A percentile compares a stretch with the other conserved stretches of the same genome.
phyloP scores from a whole-genome alignment of 1,140 invertebrate species.

The Solenopsis invicta region DNA sequence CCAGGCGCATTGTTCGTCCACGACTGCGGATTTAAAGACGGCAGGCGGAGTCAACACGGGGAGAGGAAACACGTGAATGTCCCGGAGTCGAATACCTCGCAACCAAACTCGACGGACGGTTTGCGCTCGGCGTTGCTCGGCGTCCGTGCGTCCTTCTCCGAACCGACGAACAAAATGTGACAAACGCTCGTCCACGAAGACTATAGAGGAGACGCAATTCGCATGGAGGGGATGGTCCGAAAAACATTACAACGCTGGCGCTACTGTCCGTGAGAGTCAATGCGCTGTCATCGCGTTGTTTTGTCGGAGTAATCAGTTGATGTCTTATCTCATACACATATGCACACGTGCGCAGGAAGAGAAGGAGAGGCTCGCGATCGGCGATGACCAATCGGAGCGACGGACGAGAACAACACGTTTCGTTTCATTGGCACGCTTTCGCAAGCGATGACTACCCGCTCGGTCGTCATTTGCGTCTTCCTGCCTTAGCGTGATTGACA shows the following conservation, averaged over 20 bases:
- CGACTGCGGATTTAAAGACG: neutral
- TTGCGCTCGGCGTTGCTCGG: neutral
- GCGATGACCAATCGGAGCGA: slow-evolving; percentile 17
- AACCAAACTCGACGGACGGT: neutral
- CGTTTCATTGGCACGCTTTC: neutral
- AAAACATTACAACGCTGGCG: no score
- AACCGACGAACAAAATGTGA: neutral
- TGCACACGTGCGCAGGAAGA: neutral
- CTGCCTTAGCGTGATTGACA: neutral
- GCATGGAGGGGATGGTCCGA: no score
- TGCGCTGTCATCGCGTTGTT: neutral
- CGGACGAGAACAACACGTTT: neutral
- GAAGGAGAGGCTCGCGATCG: neutral
- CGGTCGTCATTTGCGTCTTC: neutral
- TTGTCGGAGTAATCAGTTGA: slow-evolving; percentile 26
- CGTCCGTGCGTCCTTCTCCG: neutral
- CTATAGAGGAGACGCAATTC: no score
- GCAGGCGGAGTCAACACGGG: neutral
- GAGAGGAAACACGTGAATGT: neutral
- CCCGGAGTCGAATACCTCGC: neutral
- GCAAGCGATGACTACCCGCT: neutral
- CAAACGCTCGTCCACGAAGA: neutral
- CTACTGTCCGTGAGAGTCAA: no score
- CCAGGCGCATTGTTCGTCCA: slow-evolving; percentile 67
- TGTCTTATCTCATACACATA: neutral